Percentiles rank a stretch among this genome's conserved stretches.
phyloP scores from a whole-genome alignment of 1,140 invertebrate species.

The Bicyclus anynana region DNA sequence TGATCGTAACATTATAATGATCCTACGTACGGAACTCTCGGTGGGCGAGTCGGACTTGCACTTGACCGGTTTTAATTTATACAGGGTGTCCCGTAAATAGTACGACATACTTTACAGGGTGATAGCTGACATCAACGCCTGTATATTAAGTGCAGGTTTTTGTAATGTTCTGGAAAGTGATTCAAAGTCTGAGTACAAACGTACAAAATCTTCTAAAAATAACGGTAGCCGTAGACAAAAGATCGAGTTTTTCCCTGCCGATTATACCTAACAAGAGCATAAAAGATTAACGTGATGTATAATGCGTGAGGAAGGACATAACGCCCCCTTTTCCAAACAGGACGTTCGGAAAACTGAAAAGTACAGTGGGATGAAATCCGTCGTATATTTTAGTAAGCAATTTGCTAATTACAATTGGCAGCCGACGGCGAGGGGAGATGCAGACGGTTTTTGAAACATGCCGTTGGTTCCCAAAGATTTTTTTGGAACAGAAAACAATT shows the following conservation, averaged over 20 bases:
- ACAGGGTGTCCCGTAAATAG: too few relatives aligned
- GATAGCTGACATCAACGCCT: too few relatives aligned
- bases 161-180: too few relatives aligned
- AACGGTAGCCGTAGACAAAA: too few relatives aligned
- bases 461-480: conserved; percentile 30
- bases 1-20: too few relatives aligned
- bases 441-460: conserved; percentile 29
- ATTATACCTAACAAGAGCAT: background rate
- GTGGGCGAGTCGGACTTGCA: too few relatives aligned
- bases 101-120: too few relatives aligned
- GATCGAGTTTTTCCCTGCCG: background rate
- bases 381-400: conserved; percentile 42
- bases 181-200: too few relatives aligned
- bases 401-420: conserved; percentile 56
- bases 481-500: background rate
- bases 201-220: too few relatives aligned
- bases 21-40: too few relatives aligned
- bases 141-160: too few relatives aligned
- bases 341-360: conserved; percentile 17
- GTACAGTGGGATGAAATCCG: conserved; percentile 13
- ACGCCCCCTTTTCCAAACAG: conserved; percentile 1
- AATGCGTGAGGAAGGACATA: background rate
- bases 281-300: background rate
- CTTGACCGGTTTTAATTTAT: too few relatives aligned
- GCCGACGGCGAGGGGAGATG: conserved; percentile 33